phyloP scores from a whole-genome alignment of 2,113 vertebrate species.

The Cebidichthys violaceus region DNA sequence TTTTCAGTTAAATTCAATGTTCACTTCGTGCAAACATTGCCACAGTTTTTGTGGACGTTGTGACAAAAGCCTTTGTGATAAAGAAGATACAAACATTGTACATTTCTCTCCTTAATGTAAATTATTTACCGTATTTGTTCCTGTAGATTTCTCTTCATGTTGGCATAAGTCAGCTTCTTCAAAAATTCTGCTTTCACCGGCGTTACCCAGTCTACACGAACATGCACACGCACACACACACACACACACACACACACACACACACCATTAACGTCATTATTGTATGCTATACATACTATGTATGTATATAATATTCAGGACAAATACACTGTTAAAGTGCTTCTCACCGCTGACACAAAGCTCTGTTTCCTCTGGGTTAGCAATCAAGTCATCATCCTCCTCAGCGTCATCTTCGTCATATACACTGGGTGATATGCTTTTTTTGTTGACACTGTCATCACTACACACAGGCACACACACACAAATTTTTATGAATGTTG shows the following conservation, averaged over 20 bases:
- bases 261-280: not conserved
- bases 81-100: not conserved
- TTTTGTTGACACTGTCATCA: conserved; percentile 36
- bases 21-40: not conserved
- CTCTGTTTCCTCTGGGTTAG: conserved; percentile 4
- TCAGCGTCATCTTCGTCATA: conserved; percentile 47
- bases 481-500: not conserved
- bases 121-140: conserved; percentile 80
- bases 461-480: conserved; percentile 42
- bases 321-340: not conserved
- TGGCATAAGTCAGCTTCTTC: conserved; percentile 83
- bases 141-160: conserved; percentile 84
- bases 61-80: not conserved
- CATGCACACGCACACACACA: conserved; percentile 34
- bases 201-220: conserved; percentile 77
- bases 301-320: not conserved
- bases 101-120: not conserved
- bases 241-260: conserved; percentile 2
- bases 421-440: not conserved
- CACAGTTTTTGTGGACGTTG: not conserved
- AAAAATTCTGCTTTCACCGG: conserved; percentile 83
- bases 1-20: not conserved
- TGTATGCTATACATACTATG: not conserved
- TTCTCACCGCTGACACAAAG: conserved; percentile 73
- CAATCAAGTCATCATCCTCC: conserved; percentile 4